Evolutionary conservation across 2,113 vertebrate species (phyloP), one percentile per base, ranked within the genome.

Genomic region (Nibea coibor): DNA sequence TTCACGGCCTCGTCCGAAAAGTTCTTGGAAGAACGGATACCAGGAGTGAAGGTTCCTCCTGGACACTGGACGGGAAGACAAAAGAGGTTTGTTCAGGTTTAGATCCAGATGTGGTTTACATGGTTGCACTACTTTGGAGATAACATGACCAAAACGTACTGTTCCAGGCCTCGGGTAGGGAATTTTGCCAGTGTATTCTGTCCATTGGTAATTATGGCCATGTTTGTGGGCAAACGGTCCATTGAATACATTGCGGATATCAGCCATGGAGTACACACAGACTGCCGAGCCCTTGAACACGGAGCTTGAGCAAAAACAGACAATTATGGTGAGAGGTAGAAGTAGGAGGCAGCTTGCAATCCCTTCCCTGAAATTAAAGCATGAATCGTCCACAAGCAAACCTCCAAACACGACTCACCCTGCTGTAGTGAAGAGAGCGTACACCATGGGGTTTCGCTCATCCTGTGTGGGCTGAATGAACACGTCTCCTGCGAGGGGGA

Each of bases 201-300:
- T 95, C 96, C 96, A 96, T 63, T 96, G 96, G 88, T 96, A 96
- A 82, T 96, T 96, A 80, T 95, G 95, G 3, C 96, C 96, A 16
- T 96, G 95, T 82, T 96, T 96, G 87, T 97, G 96, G 66, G 96
- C 95, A 75, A 96, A 97, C 5, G 96, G 96, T 24, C 96, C 96
- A 2, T 97, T 96, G 89, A 97, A 97, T 72, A 95, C 96, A 0
- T 95, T 96, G 72, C 96, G 96, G 75, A 97, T 95, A 43, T 96
- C 96, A n/a, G 95, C 93, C 95, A 96, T 96, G 0, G 95, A 95
- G 90, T 96, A 97, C 6, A 96, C 95, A 43, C 96, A 97, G 68
- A 97, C 95, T 0, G 96, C 96, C 3, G 96, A 96, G 80, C 96
- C 96, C 86, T 94, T 96, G 80, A 97, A 97, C 83, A 96, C 95